Evolutionary conservation across 2,888 invertebrate genomes (phyloP).

Genomic region (Bellardia bayeri): DNA sequence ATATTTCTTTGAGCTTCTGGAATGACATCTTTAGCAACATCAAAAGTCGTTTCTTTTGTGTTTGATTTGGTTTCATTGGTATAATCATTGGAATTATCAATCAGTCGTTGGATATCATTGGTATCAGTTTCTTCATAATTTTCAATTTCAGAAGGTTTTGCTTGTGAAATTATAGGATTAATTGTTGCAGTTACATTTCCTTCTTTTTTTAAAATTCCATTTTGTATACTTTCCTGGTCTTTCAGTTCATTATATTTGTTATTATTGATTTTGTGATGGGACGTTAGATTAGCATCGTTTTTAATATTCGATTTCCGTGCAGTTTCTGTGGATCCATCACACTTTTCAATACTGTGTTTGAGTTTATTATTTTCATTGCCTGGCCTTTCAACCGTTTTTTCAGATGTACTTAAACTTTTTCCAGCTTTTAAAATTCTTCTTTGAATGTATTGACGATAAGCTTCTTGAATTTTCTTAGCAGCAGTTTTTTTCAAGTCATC

Average conservation of each 20-base stretch:
- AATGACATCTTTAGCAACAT: no score
- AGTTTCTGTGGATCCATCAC: not conserved
- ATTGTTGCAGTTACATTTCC: not conserved
- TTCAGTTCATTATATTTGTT: not conserved
- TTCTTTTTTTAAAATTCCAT: not conserved
- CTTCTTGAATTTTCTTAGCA: constrained; percentile 27
- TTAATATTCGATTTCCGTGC: not conserved
- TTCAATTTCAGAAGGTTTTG: not conserved
- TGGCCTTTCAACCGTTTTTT: not conserved
- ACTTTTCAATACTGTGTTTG: no score
- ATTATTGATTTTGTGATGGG: not conserved
- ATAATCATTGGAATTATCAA: not conserved
- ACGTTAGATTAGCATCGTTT: not conserved
- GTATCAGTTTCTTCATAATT: not conserved
- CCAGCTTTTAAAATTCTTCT: not conserved
- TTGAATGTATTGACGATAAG: not conserved
- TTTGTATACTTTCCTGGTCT: not conserved
- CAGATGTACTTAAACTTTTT: not conserved
- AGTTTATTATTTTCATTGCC: no score
- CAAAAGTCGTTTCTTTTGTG: no score
- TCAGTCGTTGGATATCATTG: not conserved
- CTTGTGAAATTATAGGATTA: not conserved
- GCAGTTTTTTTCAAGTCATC: constrained; percentile 6
- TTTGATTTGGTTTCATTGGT: no score
- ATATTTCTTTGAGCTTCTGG: no score